A percentile compares a stretch with the other conserved stretches of the same genome.
Evolutionary conservation across 1,140 invertebrate genomes (phyloP).

Genomic region (Caligus rogercresseyi): DNA sequence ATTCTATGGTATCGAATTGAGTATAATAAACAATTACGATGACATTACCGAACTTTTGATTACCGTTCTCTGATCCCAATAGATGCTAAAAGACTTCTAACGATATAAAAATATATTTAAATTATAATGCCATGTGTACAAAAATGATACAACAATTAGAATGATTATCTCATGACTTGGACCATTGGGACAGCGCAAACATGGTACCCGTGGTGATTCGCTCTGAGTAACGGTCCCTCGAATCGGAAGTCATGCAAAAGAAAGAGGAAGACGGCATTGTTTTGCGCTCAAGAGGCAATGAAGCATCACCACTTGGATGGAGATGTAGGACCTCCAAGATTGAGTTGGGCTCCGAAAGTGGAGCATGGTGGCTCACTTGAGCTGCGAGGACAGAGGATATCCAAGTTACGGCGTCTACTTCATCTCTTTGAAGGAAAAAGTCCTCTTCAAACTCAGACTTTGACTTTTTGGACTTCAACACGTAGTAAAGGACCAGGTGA

Average conservation of each 20-base stretch:
- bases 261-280: neutral
- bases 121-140: neutral
- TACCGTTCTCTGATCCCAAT: too few relatives aligned
- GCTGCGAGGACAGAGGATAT: neutral
- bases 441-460: neutral
- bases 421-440: neutral
- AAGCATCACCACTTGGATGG: neutral
- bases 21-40: too few relatives aligned
- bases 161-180: neutral
- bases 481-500: slow-evolving; percentile 28
- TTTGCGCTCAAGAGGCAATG: neutral
- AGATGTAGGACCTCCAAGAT: neutral
- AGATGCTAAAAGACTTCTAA: too few relatives aligned
- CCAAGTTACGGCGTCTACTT: neutral
- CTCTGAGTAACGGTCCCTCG: slow-evolving; percentile 21
- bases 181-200: slow-evolving; percentile 27
- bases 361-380: neutral
- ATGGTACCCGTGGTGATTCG: slow-evolving; percentile 29
- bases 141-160: neutral
- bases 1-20: too few relatives aligned
- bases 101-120: neutral
- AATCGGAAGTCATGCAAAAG: neutral
- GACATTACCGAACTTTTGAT: too few relatives aligned
- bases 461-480: slow-evolving; percentile 2
- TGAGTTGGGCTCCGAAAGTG: neutral